Evolutionary conservation across 2,888 invertebrate species (phyloP), one percentile per base, ranked within the genome.

Genomic region (Octonoba sinensis): DNA sequence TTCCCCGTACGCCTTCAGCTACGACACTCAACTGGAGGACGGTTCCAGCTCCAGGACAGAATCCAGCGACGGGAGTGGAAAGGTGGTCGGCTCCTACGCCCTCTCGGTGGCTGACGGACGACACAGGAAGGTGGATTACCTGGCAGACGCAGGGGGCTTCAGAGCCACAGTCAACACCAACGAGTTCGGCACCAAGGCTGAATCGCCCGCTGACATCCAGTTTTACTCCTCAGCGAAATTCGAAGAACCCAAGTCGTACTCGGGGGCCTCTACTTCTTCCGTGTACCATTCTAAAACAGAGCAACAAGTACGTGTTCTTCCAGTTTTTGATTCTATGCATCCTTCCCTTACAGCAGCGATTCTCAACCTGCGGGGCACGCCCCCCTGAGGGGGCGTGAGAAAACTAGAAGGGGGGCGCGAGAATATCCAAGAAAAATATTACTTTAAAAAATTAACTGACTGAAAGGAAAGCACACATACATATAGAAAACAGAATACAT

Each of bases 51-150:
- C 82, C 13, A 27, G 84, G 22, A 27, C 36, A 13, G 84, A 84
- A 72, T 75, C 74, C 22, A 56, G 67, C 0, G 84, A 84, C 47
- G 84, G 54, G 13, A 60, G 77, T 1, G 84, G 84, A 0, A 77
- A 75, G 44, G 84, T 84, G n/a, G 44, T 56, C 13, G 84, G 84
- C 6, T 75, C 83, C 11, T 84, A 84, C 74, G 66, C 66, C n/a
- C 56, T 84, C 47, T 49, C 56, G 3, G 66, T n/a, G 1, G 65
- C 57, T 2, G 84, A 84, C n/a, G 83, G 84, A 0, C 20, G 83
- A 20, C 51, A 71, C n/a, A 69, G 84, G 18, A 74, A 82, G 82
- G 54, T 87, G 85, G 75, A 87, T 86, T 84, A 87, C 44, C 44
- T 57, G 15, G 82, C 83, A 4, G 81, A 76, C 18, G 62, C 69